Percentiles rank a stretch among this genome's conserved stretches.
phyloP scores from a whole-genome alignment of 2,888 invertebrate species.

The Leptinotarsa rubiginosa region DNA sequence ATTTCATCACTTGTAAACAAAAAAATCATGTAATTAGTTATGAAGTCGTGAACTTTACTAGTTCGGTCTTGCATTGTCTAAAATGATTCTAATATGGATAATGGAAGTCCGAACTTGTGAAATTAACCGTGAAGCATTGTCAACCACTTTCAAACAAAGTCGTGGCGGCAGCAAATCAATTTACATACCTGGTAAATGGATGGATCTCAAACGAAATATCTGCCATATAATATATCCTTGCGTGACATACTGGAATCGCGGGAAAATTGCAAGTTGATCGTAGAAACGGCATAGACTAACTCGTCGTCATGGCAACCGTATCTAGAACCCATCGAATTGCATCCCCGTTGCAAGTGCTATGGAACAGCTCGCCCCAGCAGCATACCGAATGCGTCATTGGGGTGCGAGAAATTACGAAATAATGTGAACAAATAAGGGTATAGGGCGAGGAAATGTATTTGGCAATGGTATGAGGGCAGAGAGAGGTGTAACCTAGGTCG shows the following conservation, averaged over 20 bases:
- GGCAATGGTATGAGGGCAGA: background rate
- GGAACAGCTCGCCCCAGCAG: slow-evolving; percentile 15
- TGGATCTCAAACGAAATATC: no score
- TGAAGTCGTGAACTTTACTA: no score
- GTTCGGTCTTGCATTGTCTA: no score
- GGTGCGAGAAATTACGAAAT: slow-evolving; percentile 30
- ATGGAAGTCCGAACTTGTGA: no score
- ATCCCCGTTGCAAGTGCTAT: slow-evolving; percentile 21
- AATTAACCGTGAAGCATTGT: no score
- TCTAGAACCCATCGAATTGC: slow-evolving; percentile 34
- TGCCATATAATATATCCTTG: background rate
- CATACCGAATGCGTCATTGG: slow-evolving; percentile 27
- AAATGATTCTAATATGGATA: no score
- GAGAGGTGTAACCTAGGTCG: slow-evolving; percentile 6
- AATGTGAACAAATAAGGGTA: slow-evolving; percentile 29
- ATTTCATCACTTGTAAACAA: no score
- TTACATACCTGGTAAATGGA: no score
- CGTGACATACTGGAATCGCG: slow-evolving; percentile 19
- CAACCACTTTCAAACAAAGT: no score
- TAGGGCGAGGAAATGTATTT: slow-evolving; percentile 9
- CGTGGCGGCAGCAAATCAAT: no score
- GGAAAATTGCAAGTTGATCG: slow-evolving; percentile 29
- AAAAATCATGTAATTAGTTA: no score
- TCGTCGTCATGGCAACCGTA: slow-evolving; percentile 35
- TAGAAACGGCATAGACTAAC: slow-evolving; percentile 7